phyloP scores from a whole-genome alignment of 2,113 vertebrate genomes.

The Tragulus kanchil region DNA sequence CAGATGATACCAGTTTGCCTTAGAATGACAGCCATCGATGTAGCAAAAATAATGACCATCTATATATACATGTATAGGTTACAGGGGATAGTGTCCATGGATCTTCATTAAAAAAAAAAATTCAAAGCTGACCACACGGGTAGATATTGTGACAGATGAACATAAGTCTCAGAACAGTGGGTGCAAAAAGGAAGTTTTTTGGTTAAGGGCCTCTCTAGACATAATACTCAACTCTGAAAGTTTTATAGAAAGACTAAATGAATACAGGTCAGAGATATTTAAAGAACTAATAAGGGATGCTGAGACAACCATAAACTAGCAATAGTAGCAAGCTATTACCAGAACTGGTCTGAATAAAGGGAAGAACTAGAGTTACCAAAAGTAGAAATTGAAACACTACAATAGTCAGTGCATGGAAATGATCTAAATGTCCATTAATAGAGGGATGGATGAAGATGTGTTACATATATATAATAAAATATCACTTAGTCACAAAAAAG shows the following conservation, averaged over 20 bases:
- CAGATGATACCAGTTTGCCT: not conserved
- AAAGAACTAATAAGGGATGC: not conserved
- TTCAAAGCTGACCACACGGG: not conserved
- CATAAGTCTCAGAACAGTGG: not conserved
- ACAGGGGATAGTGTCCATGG: not conserved
- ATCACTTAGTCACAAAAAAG: not conserved
- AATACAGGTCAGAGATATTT: not conserved
- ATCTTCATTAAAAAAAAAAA: not conserved
- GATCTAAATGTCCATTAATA: not conserved
- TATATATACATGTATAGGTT: not conserved
- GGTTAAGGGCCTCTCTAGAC: not conserved
- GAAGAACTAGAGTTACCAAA: not conserved
- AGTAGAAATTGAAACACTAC: not conserved
- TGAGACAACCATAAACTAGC: not conserved
- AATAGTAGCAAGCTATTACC: not conserved
- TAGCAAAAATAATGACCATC: not conserved
- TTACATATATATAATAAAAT: not conserved
- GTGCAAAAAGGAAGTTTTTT: not conserved
- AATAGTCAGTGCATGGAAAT: not conserved
- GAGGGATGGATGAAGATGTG: not conserved
- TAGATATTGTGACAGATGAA: not conserved
- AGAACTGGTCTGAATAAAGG: not conserved
- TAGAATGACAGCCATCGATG: not conserved
- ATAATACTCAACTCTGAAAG: not conserved
- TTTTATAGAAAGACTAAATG: not conserved